These are phyloP conservation scores for Clusia tigrina DNA, from an alignment of 2,888 invertebrate species.

Conservation along the genomic window DNA sequence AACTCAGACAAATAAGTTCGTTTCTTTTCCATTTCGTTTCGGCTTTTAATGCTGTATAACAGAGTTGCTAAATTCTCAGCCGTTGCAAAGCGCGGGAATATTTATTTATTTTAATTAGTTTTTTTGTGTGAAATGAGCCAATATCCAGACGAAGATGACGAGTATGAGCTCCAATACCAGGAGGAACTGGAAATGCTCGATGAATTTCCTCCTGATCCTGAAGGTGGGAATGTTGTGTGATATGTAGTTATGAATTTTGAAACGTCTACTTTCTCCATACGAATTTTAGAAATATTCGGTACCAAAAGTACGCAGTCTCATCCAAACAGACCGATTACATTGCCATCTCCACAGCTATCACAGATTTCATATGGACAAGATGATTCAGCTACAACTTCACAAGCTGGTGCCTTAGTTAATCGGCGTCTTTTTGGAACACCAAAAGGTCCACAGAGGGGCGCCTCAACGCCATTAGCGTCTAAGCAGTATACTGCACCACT, in stretches of 20 bases:
- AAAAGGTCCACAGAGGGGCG: slow-evolving; percentile 47
- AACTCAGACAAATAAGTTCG: too few species aligned
- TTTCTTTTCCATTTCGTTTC: too few species aligned
- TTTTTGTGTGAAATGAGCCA: slow-evolving; percentile 47
- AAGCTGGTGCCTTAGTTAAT: slow-evolving; percentile 45
- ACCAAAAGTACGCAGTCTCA: background rate
- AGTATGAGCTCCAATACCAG: slow-evolving; percentile 76
- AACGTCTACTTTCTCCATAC: too few species aligned
- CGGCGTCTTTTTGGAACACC: slow-evolving; percentile 60
- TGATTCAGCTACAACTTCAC: slow-evolving; percentile 17
- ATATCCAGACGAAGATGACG: slow-evolving; percentile 68
- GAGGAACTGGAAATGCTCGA: slow-evolving; percentile 74
- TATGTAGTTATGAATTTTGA: too few species aligned
- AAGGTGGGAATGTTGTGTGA: too few species aligned
- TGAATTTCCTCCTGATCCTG: slow-evolving; percentile 56
- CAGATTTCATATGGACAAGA: slow-evolving; percentile 54
- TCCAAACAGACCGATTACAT: slow-evolving; percentile 13
- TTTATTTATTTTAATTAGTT: too few species aligned
- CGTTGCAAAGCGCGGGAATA: too few species aligned
- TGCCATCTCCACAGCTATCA: slow-evolving; percentile 55
- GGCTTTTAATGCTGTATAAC: too few species aligned
- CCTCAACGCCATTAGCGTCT: slow-evolving; percentile 55
- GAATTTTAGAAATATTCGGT: too few species aligned
- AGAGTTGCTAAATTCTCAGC: too few species aligned
- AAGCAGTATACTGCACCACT: slow-evolving; percentile 47